Evolutionary conservation across 2,888 invertebrate species (phyloP).

Genomic region (Cheilosia impressa): DNA sequence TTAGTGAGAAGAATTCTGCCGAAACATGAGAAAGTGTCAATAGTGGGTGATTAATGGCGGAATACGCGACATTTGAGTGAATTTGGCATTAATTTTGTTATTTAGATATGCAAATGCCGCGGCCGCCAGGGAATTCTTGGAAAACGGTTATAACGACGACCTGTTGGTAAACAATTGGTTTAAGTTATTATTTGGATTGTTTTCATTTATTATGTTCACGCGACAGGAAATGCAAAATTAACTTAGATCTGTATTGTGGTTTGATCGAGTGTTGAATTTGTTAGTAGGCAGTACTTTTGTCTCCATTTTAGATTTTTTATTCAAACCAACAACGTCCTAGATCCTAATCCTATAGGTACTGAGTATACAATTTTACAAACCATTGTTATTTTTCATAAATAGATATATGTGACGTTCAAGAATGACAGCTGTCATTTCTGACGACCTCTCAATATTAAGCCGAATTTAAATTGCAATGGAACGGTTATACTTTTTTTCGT

Average conservation of each 20-base stretch:
- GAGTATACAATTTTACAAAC: too few species aligned
- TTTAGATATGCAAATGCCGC: slow-evolving; percentile 37
- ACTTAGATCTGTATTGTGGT: not conserved
- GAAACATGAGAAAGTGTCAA: slow-evolving; percentile 64
- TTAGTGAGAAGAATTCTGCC: slow-evolving; percentile 54
- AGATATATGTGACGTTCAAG: too few species aligned
- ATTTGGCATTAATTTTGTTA: slow-evolving; percentile 60
- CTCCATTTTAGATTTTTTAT: too few species aligned
- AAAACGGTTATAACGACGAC: not conserved
- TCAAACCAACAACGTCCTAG: too few species aligned
- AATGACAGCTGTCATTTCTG: too few species aligned
- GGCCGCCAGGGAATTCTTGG: slow-evolving; percentile 17
- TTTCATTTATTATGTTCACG: not conserved
- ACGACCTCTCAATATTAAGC: too few species aligned
- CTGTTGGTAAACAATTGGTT: not conserved
- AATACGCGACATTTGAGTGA: slow-evolving; percentile 54
- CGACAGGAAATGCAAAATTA: not conserved
- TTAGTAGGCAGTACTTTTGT: not conserved
- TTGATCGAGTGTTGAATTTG: not conserved
- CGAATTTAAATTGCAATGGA: too few species aligned
- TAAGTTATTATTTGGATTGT: not conserved
- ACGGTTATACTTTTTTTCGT: too few species aligned
- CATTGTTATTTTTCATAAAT: too few species aligned
- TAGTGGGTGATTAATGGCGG: slow-evolving; percentile 61
- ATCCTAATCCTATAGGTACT: too few species aligned